Evolutionary conservation across 2,113 vertebrate genomes (phyloP), one percentile per base, ranked within the genome.

Genomic region (Opisthocomus hoazin): DNA sequence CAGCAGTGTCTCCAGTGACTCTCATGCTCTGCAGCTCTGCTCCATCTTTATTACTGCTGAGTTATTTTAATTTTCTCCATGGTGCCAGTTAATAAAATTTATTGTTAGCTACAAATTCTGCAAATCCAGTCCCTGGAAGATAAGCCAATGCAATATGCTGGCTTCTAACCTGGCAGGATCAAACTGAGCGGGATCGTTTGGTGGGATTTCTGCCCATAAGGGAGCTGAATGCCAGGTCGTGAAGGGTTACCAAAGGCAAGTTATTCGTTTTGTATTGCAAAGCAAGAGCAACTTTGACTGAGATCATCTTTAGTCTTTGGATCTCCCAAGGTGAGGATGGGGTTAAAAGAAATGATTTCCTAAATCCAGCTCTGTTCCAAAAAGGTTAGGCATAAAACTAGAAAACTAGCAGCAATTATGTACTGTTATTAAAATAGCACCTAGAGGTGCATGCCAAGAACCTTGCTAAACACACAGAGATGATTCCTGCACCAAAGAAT

Each of bases 401-500:
- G 41, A 92, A 94, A 95, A 91, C 82, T 74, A 93, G 41, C 60
- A 93, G 78, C 54, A 93, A 88, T 96, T 95, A 92, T 74, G 71
- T 66, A 70, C 84, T 91, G 51, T 86, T 96, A 94, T 87, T 95
- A 95, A 94, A 96, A 94, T 85, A 97, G 66, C 75, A 97, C 85
- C 75, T 91, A 91, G 66, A 83, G 32, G 50, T 73, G 48, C 30
- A 45, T 84, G 88, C 88, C 96, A 93, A 76, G 65, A 87, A 48
- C 60, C 65, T 81, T 10, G 3, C 86, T 94, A 81, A 92, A 78
- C 48, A 90, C 58, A 79, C 48, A 64, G 83, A 90, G 76, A 95
- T 90, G 83, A 92, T 82, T 93, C 77, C 86, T 89, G 53, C 60
- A 93, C 56, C 60, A 64, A 92, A 64, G 86, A 95, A 96, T 95